These are phyloP conservation scores for Macquaria ambigua DNA, from an alignment of 2,113 vertebrate species.

Conservation along the genomic window DNA sequence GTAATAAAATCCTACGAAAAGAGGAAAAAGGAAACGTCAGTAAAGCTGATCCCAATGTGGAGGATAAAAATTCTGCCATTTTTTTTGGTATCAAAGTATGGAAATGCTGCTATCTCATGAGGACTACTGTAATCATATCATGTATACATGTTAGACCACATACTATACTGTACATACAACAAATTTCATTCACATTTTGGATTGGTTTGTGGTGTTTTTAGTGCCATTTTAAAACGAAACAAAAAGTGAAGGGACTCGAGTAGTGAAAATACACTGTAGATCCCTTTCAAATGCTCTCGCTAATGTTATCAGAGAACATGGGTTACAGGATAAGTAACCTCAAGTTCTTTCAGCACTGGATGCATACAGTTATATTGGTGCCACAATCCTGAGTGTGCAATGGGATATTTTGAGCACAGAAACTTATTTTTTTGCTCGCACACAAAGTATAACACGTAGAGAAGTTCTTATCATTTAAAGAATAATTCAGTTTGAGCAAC, in stretches of 20 bases:
- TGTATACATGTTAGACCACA: conserved; percentile 49
- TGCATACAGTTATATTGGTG: not conserved
- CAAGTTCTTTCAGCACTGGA: not conserved
- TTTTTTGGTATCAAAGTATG: conserved; percentile 94
- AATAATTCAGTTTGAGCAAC: not conserved
- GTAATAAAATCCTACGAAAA: conserved; percentile 89
- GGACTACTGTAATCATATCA: conserved; percentile 69
- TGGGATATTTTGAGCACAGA: not conserved
- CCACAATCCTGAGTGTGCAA: not conserved
- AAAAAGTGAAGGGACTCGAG: conserved; percentile 16
- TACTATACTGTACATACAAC: conserved; percentile 67
- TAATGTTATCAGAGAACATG: not conserved
- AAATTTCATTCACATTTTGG: conserved; percentile 73
- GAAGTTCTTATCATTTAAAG: not conserved
- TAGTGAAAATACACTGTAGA: not conserved
- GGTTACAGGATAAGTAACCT: not conserved
- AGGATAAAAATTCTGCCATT: conserved; percentile 86
- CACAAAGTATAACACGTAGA: not conserved
- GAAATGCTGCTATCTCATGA: conserved; percentile 81
- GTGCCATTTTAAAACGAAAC: conserved; percentile 6
- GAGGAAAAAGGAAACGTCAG: conserved; percentile 85
- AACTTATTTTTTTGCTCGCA: not conserved
- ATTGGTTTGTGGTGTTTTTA: conserved; percentile 39
- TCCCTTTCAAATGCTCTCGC: not conserved
- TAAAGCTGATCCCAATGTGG: conserved; percentile 90